These are phyloP conservation scores for Hippopotamyrus pictus DNA, from an alignment of 2,797 vertebrate genomes.

Conservation along the genomic window DNA sequence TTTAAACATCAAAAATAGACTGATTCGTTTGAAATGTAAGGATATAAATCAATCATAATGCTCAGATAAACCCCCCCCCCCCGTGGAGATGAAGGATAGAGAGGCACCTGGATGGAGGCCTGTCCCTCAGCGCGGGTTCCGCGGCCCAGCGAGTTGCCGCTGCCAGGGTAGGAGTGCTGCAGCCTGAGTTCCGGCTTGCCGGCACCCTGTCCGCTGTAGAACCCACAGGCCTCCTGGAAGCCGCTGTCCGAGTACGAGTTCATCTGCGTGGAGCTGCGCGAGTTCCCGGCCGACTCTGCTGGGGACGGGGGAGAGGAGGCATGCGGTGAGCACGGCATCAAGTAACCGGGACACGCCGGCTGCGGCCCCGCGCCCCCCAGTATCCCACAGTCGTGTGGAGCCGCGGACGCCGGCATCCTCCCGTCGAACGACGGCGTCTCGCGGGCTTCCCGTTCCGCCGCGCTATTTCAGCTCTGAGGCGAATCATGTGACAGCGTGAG, in stretches of 20 bases:
- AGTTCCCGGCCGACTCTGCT: conserved; percentile 85
- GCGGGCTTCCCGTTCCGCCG: neutral
- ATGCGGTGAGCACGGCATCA: conserved; percentile 19
- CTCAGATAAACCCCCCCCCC: neutral
- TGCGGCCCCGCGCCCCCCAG: neutral
- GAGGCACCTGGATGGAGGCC: neutral
- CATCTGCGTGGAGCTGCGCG: conserved; percentile 92
- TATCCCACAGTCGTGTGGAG: neutral
- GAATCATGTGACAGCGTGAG: neutral
- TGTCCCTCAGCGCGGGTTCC: conserved; percentile 79
- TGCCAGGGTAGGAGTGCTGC: conserved; percentile 75
- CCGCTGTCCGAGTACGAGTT: conserved; percentile 98
- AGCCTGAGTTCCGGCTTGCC: conserved; percentile 76
- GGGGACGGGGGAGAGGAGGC: conserved; percentile 6
- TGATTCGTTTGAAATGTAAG: neutral
- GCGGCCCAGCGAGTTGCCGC: conserved; percentile 64
- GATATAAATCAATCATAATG: neutral
- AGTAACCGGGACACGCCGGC: neutral
- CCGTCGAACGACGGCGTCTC: neutral
- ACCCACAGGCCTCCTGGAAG: conserved; percentile 90
- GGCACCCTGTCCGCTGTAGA: conserved; percentile 78
- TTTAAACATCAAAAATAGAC: neutral
- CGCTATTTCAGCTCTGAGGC: neutral
- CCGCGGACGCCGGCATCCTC: neutral
- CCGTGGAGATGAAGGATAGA: neutral